Base-by-base conservation (phyloP, 2,797 vertebrate genomes). In the Chiloscyllium punctatum region DNA sequence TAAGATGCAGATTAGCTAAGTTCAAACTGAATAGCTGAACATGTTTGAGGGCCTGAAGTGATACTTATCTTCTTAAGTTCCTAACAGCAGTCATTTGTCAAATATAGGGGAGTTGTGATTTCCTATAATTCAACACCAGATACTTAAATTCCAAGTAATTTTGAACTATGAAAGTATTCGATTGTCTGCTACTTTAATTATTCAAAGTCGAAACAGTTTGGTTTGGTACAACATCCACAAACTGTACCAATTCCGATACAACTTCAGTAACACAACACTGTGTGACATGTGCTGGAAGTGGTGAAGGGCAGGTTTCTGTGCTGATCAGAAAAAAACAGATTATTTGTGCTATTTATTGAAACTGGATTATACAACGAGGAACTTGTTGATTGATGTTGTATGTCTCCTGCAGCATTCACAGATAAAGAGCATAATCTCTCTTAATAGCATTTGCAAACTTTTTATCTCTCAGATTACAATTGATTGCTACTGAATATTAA, bases 391-490 rank as follows among this genome's bases (percentile, higher is more conserved):
- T 51, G 48, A 1, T 72, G 27, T 53, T 87, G 86, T 8, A 53
- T 88, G 25, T 30, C 25, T 57, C 15, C 27, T 57, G 51, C 57
- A 53, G 27, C 25, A 37, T 88, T 53, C 86, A 88, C 57, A 62
- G 86, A 62, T 33, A 33, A 57, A 57, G 27, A 57, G 3, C 51
- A 88, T 13, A 62, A 30, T 53, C 30, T 30, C 53, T 57, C 86
- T 62, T 88, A 30, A 53, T 62, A 62, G 23, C 7, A 23, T 51
- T 87, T 30, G 72, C 25, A 11, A 74, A 33, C 51, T 88, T 57
- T 88, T 88, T 57, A 88, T 88, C 86, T 88, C 86, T 88, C 57
- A 57, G 27, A 0, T 88, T 88, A 25, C 86, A 88, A 57, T 88
- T 15, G 11, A 27, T 88, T 88, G 86, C 27, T 25, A 57, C 0